A percentile compares a stretch with the other conserved stretches of the same genome.
Conservation (phyloP, 2,888 invertebrate species). For the Diachrysia chrysitis region DNA sequence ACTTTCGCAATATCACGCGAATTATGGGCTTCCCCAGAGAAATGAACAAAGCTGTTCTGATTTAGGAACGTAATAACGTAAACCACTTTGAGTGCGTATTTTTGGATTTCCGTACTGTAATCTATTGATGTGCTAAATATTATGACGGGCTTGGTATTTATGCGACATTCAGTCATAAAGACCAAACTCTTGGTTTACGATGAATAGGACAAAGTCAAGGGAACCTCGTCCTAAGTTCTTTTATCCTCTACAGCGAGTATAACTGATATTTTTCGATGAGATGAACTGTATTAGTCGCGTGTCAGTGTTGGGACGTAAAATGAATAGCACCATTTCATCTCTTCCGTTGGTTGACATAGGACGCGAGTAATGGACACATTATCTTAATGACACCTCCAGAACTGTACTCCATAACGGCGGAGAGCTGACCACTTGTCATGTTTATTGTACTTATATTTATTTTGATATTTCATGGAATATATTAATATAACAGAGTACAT, state of each 20-base stretch:
- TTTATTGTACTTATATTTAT: not conserved
- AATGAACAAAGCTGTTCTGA: constrained; percentile 18
- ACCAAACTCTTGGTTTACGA: not conserved
- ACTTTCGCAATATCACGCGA: constrained; percentile 12
- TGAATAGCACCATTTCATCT: constrained; percentile 4
- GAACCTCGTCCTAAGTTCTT: not conserved
- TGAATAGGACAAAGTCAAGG: not conserved
- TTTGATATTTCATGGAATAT: not conserved
- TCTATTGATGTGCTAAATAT: constrained; percentile 1
- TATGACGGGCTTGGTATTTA: not conserved
- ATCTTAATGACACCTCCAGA: constrained; percentile 9
- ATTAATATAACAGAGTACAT: too few relatives aligned
- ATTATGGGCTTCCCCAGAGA: constrained; percentile 14
- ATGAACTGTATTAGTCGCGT: not conserved
- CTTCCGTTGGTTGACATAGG: not conserved
- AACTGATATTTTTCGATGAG: constrained; percentile 3
- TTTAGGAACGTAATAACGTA: constrained; percentile 19
- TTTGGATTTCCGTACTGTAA: not conserved
- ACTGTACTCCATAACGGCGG: constrained; percentile 1
- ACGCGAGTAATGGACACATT: constrained; percentile 8
- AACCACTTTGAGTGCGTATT: constrained; percentile 3
- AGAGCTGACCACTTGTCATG: constrained; percentile 3
- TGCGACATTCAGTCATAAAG: not conserved
- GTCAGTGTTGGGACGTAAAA: constrained; percentile 1
- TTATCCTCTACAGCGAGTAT: not conserved